A percentile compares a stretch with the other conserved stretches of the same genome.
Conservation (phyloP, 2,797 vertebrate genomes). For the Pseudopleuronectes americanus region DNA sequence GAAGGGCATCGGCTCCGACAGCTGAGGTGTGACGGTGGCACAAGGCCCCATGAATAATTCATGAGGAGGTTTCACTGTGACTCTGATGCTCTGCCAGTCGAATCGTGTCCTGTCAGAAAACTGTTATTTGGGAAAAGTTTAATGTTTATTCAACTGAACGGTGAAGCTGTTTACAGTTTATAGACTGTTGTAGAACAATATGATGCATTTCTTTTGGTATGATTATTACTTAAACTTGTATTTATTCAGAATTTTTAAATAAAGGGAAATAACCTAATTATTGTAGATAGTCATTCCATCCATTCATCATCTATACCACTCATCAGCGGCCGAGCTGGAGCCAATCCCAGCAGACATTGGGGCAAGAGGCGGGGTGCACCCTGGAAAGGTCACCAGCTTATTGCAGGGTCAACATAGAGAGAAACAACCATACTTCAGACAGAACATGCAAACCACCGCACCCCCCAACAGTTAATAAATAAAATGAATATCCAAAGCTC, state of each 20-base stretch:
- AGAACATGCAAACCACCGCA: too few species aligned
- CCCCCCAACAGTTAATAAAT: too few species aligned
- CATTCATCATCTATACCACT: too few species aligned
- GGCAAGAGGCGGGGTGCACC: too few species aligned
- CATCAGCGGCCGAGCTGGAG: too few species aligned
- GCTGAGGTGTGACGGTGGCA: slow-evolving; percentile 16
- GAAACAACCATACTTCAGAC: too few species aligned
- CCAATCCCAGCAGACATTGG: too few species aligned
- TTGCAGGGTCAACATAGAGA: too few species aligned
- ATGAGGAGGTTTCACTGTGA: slow-evolving; percentile 24
- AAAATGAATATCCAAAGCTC: too few species aligned
- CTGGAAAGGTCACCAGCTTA: too few species aligned
- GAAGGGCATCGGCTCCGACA: slow-evolving; percentile 48
- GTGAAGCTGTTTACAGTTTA: not conserved
- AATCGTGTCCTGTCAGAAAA: slow-evolving; percentile 21
- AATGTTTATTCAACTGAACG: not conserved
- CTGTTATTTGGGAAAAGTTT: slow-evolving; percentile 1
- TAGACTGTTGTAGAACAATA: too few species aligned
- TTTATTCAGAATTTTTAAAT: not conserved
- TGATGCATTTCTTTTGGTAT: not conserved
- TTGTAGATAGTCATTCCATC: not conserved
- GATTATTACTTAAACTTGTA: not conserved
- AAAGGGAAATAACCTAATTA: not conserved
- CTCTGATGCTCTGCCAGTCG: slow-evolving; percentile 38
- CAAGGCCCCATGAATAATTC: slow-evolving; percentile 46